Conservation (phyloP, 2,797 vertebrate species). For the Lacerta agilis region DNA sequence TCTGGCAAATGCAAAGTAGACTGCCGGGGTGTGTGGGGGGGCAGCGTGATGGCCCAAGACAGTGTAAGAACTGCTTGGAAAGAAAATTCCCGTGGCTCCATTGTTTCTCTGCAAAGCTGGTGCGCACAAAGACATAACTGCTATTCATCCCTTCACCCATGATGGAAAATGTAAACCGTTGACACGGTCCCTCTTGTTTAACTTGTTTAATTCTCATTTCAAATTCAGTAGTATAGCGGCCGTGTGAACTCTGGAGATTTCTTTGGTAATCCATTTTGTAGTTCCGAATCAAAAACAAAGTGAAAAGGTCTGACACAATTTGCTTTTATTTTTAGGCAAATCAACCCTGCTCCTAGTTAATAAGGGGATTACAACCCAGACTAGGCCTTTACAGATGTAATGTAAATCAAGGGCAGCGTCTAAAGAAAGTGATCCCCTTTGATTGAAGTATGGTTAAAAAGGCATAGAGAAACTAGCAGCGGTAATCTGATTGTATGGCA, state of each 20-base stretch:
- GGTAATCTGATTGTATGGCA: slow-evolving; percentile 87
- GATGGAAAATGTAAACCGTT: slow-evolving; percentile 82
- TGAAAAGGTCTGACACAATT: slow-evolving; percentile 91
- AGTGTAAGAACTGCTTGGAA: slow-evolving; percentile 78
- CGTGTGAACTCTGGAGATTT: slow-evolving; percentile 86
- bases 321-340: slow-evolving; percentile 94
- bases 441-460: slow-evolving; percentile 89
- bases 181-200: slow-evolving; percentile 82
- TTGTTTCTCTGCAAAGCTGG: slow-evolving; percentile 78
- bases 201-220: slow-evolving; percentile 89
- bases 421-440: slow-evolving; percentile 92
- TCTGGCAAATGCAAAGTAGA: slow-evolving; percentile 68
- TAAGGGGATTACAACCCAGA: slow-evolving; percentile 95
- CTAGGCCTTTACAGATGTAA: slow-evolving; percentile 91
- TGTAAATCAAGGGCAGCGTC: slow-evolving; percentile 86
- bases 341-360: slow-evolving; percentile 90
- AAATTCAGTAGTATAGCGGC: slow-evolving; percentile 86
- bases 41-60: slow-evolving; percentile 60
- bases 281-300: slow-evolving; percentile 94
- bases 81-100: slow-evolving; percentile 82
- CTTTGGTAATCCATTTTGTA: slow-evolving; percentile 98
- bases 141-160: slow-evolving; percentile 78
- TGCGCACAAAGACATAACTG: slow-evolving; percentile 80
- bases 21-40: slow-evolving; percentile 45
- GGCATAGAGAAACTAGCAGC: slow-evolving; percentile 83